Evolutionary conservation across 2,113 vertebrate genomes (phyloP).

Genomic region (Lophura nycthemera): DNA sequence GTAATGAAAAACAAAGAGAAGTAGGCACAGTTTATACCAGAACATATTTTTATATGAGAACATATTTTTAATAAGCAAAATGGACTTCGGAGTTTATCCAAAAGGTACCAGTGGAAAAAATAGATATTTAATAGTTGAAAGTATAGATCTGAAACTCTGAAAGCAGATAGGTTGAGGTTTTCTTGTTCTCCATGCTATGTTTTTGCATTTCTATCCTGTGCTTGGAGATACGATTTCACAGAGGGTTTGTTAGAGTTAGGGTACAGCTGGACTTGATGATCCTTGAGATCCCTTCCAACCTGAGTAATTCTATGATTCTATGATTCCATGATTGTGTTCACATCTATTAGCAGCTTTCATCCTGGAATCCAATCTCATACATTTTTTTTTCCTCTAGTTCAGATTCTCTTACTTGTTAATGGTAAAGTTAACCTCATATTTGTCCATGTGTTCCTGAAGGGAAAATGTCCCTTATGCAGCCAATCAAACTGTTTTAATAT

Average conservation of each 20-base stretch:
- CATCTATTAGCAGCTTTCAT: slow-evolving; percentile 55
- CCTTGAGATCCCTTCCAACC: no score
- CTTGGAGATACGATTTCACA: no score
- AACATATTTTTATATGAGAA: neutral
- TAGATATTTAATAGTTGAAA: accelerated
- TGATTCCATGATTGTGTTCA: neutral
- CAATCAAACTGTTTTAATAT: slow-evolving; percentile 8
- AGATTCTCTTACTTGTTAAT: slow-evolving; percentile 23
- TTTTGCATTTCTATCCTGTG: neutral
- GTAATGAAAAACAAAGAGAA: neutral
- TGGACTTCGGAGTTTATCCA: neutral
- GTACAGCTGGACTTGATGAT: no score
- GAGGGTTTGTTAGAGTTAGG: no score
- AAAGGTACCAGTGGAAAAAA: neutral
- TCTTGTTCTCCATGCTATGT: neutral
- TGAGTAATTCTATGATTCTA: no score
- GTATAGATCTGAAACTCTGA: neutral
- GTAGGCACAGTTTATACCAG: accelerated
- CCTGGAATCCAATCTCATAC: slow-evolving; percentile 19
- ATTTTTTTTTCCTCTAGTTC: neutral
- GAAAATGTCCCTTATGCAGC: slow-evolving; percentile 43
- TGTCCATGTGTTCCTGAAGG: neutral
- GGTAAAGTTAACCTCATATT: slow-evolving; percentile 44
- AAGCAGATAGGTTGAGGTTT: neutral
- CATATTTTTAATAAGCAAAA: neutral